Base-by-base conservation (phyloP, 2,113 vertebrate species). In the Oriolus oriolus region DNA sequence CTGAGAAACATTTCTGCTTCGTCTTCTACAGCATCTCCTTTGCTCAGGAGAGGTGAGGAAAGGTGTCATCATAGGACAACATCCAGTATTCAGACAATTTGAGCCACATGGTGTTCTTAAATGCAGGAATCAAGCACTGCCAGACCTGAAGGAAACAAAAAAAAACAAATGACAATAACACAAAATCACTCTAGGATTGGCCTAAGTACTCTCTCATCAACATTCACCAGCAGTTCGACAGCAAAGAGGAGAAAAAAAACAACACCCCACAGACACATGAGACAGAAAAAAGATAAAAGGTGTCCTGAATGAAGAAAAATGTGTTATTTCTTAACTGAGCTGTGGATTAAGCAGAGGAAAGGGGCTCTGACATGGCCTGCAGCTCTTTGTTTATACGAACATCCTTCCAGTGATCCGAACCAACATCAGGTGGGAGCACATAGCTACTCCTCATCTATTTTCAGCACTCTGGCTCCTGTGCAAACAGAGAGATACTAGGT, bases 351-450 rank as follows among this genome's bases (percentile, higher is more conserved):
- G 68, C 69, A 42, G 24, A 73, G 73, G 45, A 90, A 81, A 78
- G 60, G 45, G 64, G 52, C 14, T 90, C 41, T 91, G 74, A 90
- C 78, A 84, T 59, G 84, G 90, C 87, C 95, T 95, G 82, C 66
- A 95, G 92, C 87, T 95, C 78, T 96, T 95, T 93, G 65, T 95
- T 96, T 93, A 83, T 63, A 69, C 3, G 17, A 86, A 66, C 59
- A 63, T 70, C 26, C 31, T 94, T 88, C 59, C 60, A 81, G 63
- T 59, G 94, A 94, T 94, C 79, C 92, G 88, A 95, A 89, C 47
- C 54, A 85, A 56, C 20, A 42, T 84, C 69, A 89, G 57, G 41
- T 53, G 53, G 56, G 57, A 91, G 52, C 53, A 30, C n/a, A 49
- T 33, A 35, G 2, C 30, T 77, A 16, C 41, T 79, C 57, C 20